Base-by-base conservation (phyloP, 2,113 vertebrate species). In the Otus sunia region DNA sequence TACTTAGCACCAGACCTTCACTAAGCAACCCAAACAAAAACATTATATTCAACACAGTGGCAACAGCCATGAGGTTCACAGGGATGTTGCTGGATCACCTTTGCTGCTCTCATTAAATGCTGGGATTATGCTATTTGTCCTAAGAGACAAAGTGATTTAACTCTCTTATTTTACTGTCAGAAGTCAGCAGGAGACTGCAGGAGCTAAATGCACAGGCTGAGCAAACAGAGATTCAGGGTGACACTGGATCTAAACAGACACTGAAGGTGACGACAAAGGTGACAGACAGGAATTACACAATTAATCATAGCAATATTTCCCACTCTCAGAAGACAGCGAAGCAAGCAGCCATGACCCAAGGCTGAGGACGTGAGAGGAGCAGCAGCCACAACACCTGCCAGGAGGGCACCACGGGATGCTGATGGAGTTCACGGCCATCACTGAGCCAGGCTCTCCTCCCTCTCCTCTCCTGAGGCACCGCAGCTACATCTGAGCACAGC, bases 21-120 rank as follows among this genome's bases (percentile, higher is more conserved):
- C 81, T 62, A 62, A 83, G 78, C 53, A 73, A 74, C 69, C 22
- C n/a, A 86, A 86, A 81, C 87, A 80, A 72, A 86, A 90, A n/a
- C 53, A 68, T 23, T 10, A 7, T 9, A 29, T 25, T 74, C 75
- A 76, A 25, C 45, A 39, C 50, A 39, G 85, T 9, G 22, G 76
- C 50, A 90, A 12, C 29, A 80, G 59, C 58, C 53, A 8, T 1
- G 55, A 67, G 64, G 32, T 16, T 88, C 79, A 45, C 34, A 41
- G 75, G 3, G 43, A 69, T 36, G 45, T 12, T 58, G 50, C 0
- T 0, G 55, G 68, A 69, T 53, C 3, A 0, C 72, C 55, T 62
- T 39, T 2, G 3, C 34, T 64, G 69, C 53, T 36, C 12, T 37
- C 50, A 26, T 27, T 69, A 55, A 88, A 79, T 27, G 47, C 55